phyloP scores from a whole-genome alignment of 2,888 invertebrate genomes.

The Elysia crispata region DNA sequence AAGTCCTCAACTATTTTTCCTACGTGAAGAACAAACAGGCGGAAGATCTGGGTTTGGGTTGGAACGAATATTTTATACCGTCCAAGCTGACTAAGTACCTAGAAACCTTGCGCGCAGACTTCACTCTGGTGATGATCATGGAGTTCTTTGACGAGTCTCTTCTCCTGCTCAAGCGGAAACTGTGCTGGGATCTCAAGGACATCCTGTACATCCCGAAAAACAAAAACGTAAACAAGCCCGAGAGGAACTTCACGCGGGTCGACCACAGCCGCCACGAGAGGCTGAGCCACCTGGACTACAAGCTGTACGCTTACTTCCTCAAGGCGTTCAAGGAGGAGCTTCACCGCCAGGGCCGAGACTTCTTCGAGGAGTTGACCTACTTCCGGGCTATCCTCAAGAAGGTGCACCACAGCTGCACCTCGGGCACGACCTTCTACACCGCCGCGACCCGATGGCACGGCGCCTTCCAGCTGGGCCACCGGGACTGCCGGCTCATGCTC shows the following conservation, averaged over 20 bases:
- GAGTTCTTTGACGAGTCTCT: slow-evolving; percentile 64
- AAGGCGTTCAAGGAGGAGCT: slow-evolving; percentile 28
- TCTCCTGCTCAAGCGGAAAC: slow-evolving; percentile 57
- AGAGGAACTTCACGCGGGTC: slow-evolving; percentile 41
- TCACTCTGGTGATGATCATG: slow-evolving; percentile 61
- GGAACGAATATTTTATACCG: neutral
- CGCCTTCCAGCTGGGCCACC: slow-evolving; percentile 17
- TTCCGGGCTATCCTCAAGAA: slow-evolving; percentile 27
- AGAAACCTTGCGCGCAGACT: slow-evolving; percentile 54
- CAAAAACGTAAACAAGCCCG: slow-evolving; percentile 46
- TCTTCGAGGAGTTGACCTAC: slow-evolving; percentile 40
- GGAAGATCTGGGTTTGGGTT: slow-evolving; percentile 50
- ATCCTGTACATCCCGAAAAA: slow-evolving; percentile 58
- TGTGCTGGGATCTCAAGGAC: slow-evolving; percentile 63
- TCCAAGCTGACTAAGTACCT: slow-evolving; percentile 47
- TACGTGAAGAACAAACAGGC: slow-evolving; percentile 53
- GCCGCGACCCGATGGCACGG: slow-evolving; percentile 28
- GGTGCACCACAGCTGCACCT: slow-evolving; percentile 33
- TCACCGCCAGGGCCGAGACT: slow-evolving; percentile 11
- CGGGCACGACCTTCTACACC: slow-evolving; percentile 1
- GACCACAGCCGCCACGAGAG: slow-evolving; percentile 47
- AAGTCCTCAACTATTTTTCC: slow-evolving; percentile 18
- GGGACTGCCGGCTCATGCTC: slow-evolving; percentile 46
- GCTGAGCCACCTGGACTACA: slow-evolving; percentile 43
- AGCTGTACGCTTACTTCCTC: slow-evolving; percentile 40